Evolutionary conservation across 2,113 vertebrate genomes (phyloP).

Genomic region (Pteronura brasiliensis): DNA sequence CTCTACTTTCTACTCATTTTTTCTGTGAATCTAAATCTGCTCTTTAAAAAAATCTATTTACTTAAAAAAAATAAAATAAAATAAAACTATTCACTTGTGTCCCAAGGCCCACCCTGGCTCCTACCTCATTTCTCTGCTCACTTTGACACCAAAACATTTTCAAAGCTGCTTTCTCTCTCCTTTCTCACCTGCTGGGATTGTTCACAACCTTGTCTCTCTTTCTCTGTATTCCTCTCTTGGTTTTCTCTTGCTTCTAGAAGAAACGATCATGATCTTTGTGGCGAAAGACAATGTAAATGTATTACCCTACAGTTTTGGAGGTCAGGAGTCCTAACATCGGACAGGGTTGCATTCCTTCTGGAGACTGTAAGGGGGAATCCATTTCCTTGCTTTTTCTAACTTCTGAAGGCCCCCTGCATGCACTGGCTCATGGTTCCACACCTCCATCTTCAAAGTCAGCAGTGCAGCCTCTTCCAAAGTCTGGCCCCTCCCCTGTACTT

Average conservation of each 20-base stretch:
- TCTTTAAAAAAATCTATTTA: background rate
- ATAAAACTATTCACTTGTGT: background rate
- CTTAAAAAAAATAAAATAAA: background rate
- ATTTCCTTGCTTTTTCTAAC: background rate
- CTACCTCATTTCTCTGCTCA: background rate
- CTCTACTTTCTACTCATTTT: background rate
- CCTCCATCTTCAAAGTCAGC: background rate
- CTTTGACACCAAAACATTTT: background rate
- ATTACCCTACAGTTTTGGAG: background rate
- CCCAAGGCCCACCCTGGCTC: background rate
- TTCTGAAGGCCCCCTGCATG: background rate
- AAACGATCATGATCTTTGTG: background rate
- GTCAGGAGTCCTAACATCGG: background rate
- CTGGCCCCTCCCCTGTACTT: background rate
- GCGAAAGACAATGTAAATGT: background rate
- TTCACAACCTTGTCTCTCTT: background rate
- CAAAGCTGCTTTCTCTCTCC: background rate
- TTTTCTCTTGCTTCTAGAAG: background rate
- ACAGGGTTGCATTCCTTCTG: background rate
- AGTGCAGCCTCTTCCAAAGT: background rate
- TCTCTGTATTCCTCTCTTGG: background rate
- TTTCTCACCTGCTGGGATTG: background rate
- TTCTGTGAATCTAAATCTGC: background rate
- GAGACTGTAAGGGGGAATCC: background rate
- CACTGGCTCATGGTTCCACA: background rate